phyloP scores from a whole-genome alignment of 1,140 invertebrate genomes.

The Grapholita molesta region DNA sequence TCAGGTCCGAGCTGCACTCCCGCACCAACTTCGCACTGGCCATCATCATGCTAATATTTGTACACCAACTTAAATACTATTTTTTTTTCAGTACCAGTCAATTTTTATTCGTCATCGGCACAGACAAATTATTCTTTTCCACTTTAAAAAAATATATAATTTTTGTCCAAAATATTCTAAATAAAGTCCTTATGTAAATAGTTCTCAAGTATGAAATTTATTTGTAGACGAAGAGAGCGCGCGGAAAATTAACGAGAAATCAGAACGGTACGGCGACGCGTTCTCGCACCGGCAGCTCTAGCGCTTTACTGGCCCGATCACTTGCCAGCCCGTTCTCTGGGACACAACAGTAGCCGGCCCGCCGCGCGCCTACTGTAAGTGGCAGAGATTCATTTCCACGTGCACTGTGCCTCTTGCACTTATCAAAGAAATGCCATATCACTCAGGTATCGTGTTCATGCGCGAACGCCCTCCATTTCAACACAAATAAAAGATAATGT shows the following conservation, averaged over 20 bases:
- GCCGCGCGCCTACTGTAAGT: background rate
- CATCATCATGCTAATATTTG: slow-evolving; percentile 71
- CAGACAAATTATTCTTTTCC: background rate
- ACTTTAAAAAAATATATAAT: background rate
- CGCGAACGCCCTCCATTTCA: background rate
- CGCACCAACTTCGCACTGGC: slow-evolving; percentile 76
- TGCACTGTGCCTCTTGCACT: background rate
- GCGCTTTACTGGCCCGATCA: background rate
- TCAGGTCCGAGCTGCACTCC: slow-evolving; percentile 74
- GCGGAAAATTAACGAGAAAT: slow-evolving; percentile 25
- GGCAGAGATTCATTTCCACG: background rate
- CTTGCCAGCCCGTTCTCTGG: background rate
- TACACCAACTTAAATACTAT: slow-evolving; percentile 14
- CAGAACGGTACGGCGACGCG: slow-evolving; percentile 33
- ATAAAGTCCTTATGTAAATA: background rate
- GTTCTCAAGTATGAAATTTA: slow-evolving; percentile 2
- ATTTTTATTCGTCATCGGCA: background rate
- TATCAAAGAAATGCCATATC: background rate
- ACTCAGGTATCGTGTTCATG: background rate
- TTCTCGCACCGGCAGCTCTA: slow-evolving; percentile 47
- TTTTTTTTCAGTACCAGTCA: background rate
- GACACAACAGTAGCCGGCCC: background rate
- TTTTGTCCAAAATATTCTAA: background rate
- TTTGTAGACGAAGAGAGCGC: slow-evolving; percentile 26
- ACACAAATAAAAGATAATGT: background rate